Percentiles rank a stretch among this genome's conserved stretches.
Evolutionary conservation across 2,113 vertebrate species (phyloP).

Genomic region (Carassius gibelio): DNA sequence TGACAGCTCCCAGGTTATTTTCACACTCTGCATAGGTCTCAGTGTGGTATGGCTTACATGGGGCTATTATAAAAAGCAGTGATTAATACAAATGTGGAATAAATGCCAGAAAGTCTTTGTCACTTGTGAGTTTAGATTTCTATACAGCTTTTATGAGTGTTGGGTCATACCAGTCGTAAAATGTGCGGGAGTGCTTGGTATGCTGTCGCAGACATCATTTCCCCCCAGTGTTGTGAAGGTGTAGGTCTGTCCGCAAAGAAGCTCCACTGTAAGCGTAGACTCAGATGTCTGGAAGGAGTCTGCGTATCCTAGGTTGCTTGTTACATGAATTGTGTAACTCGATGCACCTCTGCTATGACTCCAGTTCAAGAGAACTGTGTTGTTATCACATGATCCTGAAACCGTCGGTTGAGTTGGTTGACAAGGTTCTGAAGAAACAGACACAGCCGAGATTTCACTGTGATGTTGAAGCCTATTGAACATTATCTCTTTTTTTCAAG

Average conservation of each 20-base stretch:
- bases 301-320: constrained; percentile 68
- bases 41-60: constrained; percentile 68
- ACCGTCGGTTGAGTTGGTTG: constrained; percentile 61
- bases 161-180: constrained; percentile 69
- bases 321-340: constrained; percentile 62
- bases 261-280: constrained; percentile 53
- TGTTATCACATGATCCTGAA: constrained; percentile 66
- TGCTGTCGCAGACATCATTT: constrained; percentile 65
- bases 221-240: constrained; percentile 67
- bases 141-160: neutral
- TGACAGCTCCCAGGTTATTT: constrained; percentile 65
- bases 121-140: too few relatives aligned
- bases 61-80: constrained; percentile 60
- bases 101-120: neutral
- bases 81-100: neutral
- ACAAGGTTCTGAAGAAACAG: constrained; percentile 71
- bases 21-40: constrained; percentile 66
- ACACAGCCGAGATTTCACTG: neutral
- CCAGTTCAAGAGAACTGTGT: constrained; percentile 70
- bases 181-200: constrained; percentile 50
- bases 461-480: neutral
- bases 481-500: neutral
- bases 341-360: constrained; percentile 61
- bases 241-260: constrained; percentile 76
- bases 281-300: constrained; percentile 58